These are phyloP conservation scores for Eristalinus sepulchralis DNA, from an alignment of 2,888 invertebrate genomes.

Conservation along the genomic window DNA sequence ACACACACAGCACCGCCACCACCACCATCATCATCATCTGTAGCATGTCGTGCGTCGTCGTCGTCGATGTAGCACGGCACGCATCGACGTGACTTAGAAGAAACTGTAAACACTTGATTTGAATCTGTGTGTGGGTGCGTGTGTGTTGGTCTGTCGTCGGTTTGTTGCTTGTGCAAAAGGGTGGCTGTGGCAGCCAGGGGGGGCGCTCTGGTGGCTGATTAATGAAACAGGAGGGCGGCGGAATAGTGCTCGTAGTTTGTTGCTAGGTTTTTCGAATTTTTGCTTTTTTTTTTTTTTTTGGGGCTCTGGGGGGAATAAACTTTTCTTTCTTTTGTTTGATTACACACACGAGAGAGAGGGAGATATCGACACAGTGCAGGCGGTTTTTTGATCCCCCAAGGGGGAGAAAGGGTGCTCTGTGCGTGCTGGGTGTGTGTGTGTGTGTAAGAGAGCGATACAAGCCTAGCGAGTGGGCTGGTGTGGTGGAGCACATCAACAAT, in stretches of 20 bases:
- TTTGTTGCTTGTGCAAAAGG: background rate
- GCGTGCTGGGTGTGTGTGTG: background rate
- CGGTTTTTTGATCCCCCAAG: background rate
- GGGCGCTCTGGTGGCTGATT: constrained; percentile 24
- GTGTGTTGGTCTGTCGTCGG: background rate
- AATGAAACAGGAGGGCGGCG: constrained; percentile 48
- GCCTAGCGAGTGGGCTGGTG: background rate
- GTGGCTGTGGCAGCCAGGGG: background rate
- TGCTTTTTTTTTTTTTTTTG: constrained; percentile 6
- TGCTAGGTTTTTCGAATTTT: constrained; percentile 34
- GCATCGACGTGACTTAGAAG: constrained; percentile 13
- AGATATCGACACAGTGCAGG: background rate
- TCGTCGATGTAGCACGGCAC: background rate
- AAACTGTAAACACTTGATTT: constrained; percentile 2
- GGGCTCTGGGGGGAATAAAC: constrained; percentile 68
- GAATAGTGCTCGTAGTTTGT: constrained; percentile 52
- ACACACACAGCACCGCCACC: constrained; percentile 4
- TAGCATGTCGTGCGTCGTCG: background rate
- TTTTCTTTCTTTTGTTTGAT: constrained; percentile 65
- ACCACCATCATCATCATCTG: background rate
- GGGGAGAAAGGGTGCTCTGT: background rate
- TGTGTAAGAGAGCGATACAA: background rate
- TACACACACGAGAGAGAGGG: constrained; percentile 43
- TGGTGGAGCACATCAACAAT: constrained; percentile 6
- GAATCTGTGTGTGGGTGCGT: constrained; percentile 2